Percentiles rank a stretch among this genome's conserved stretches.
These are phyloP conservation scores for Byasa hedistus DNA, from an alignment of 2,888 invertebrate genomes.

Conservation along the genomic window DNA sequence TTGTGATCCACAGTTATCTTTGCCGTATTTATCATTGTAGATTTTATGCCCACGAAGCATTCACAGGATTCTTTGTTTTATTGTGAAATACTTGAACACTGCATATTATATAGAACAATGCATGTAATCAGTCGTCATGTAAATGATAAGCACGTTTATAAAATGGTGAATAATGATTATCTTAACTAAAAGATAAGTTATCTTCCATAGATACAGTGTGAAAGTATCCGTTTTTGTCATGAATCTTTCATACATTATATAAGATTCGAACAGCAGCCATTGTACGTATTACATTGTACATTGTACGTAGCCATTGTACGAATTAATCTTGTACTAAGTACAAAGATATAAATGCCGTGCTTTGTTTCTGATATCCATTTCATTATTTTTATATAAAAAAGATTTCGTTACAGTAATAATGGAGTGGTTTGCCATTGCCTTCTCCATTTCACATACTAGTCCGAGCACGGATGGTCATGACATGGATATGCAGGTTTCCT, in stretches of 20 bases:
- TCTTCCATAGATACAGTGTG: not conserved
- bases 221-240: not conserved
- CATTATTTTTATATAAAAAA: too few relatives aligned
- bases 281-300: too few relatives aligned
- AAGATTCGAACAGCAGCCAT: too few relatives aligned
- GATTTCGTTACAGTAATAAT: too few relatives aligned
- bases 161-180: not conserved
- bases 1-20: not conserved
- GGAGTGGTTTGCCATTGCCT: too few relatives aligned
- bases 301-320: too few relatives aligned
- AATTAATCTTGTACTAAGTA: too few relatives aligned
- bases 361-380: too few relatives aligned
- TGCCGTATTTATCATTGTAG: not conserved
- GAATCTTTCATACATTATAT: not conserved
- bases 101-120: slow-evolving; percentile 2
- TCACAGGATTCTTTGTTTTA: not conserved
- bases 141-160: slow-evolving; percentile 1
- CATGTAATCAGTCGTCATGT: not conserved
- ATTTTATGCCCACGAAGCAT: not conserved
- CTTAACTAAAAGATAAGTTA: slow-evolving; percentile 4
- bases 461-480: too few relatives aligned
- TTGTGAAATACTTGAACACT: slow-evolving; percentile 2
- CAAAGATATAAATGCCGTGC: too few relatives aligned
- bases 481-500: too few relatives aligned
- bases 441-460: too few relatives aligned